These are phyloP conservation scores for Sebastes schlegelii DNA, from an alignment of 2,113 vertebrate species.

Conservation along the genomic window DNA sequence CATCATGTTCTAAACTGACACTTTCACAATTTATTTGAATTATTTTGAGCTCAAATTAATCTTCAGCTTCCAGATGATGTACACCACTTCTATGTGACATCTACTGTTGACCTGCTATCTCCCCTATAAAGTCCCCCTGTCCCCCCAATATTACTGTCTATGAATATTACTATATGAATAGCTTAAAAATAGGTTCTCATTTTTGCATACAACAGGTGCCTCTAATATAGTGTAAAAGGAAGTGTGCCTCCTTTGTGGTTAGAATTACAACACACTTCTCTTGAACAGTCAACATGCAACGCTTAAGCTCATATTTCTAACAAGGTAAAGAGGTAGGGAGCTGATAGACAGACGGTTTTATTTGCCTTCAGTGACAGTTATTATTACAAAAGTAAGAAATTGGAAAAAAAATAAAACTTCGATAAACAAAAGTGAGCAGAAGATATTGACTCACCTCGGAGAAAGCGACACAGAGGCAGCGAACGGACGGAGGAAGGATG, in stretches of 20 bases:
- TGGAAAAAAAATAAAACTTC: background rate
- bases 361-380: background rate
- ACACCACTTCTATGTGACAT: no score
- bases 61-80: no score
- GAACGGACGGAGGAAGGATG: conserved; percentile 38
- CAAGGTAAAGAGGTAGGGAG: background rate
- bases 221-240: background rate
- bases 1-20: no score
- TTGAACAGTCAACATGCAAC: background rate
- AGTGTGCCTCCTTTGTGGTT: conserved; percentile 10
- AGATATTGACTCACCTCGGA: conserved; percentile 57
- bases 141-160: background rate
- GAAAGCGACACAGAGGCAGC: conserved; percentile 14
- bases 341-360: background rate
- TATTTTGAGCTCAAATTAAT: no score
- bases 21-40: no score
- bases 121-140: no score
- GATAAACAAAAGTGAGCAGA: background rate
- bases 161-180: background rate
- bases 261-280: background rate
- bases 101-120: no score
- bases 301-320: background rate
- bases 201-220: background rate
- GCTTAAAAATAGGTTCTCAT: background rate
- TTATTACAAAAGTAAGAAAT: background rate